phyloP scores from a whole-genome alignment of 35 echinoderm and acorn worm genomes.

The Chiridota heheva region DNA sequence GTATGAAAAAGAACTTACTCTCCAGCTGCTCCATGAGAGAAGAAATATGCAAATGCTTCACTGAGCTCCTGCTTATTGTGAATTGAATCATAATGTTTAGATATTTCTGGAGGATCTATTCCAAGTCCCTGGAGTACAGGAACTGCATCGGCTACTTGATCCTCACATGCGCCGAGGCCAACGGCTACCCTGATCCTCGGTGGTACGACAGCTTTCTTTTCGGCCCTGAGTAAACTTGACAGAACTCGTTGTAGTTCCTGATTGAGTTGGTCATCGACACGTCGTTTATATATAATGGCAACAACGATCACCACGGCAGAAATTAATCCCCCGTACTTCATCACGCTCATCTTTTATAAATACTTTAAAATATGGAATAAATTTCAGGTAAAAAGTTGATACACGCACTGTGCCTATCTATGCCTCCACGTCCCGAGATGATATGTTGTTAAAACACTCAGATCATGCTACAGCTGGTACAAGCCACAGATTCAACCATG shows the following conservation, averaged over 20 bases:
- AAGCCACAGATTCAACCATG: no score
- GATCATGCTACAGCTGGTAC: no score
- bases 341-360: slow-evolving; percentile 27
- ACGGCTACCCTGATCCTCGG: slow-evolving; percentile 49
- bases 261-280: slow-evolving; percentile 27
- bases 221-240: slow-evolving; percentile 29
- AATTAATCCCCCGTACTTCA: slow-evolving; percentile 40
- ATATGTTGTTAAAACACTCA: no score
- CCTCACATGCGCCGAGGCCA: slow-evolving; percentile 49
- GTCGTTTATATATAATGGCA: slow-evolving; percentile 33
- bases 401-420: no score
- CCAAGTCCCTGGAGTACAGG: slow-evolving; percentile 31
- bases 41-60: slow-evolving; percentile 61
- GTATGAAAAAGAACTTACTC: slow-evolving; percentile 39
- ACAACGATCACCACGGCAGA: slow-evolving; percentile 36
- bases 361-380: no score
- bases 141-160: slow-evolving; percentile 32
- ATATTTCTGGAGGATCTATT: slow-evolving; percentile 24
- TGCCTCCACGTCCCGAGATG: no score
- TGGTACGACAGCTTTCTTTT: slow-evolving; percentile 17
- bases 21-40: slow-evolving; percentile 48
- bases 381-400: no score
- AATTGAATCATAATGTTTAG: slow-evolving; percentile 44
- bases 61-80: slow-evolving; percentile 20
- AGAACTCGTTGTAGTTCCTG: slow-evolving; percentile 33